Evolutionary conservation across 1,140 invertebrate species (phyloP).

Genomic region (Lasioglossum baleicum): DNA sequence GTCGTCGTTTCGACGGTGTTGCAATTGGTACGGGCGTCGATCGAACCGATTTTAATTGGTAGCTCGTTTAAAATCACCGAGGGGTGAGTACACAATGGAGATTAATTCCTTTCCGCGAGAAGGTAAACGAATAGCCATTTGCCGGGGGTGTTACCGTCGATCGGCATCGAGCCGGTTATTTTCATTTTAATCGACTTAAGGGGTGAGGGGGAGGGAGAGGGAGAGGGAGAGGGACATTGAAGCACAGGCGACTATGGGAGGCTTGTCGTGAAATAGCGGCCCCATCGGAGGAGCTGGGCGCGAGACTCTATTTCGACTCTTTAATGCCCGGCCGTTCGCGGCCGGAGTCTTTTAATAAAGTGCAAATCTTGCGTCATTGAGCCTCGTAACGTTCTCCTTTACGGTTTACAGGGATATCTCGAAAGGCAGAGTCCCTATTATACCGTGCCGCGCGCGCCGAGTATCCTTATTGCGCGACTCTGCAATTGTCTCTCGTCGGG

Average conservation of each 20-base stretch:
- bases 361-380: constrained; percentile 60
- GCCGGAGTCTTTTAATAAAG: constrained; percentile 59
- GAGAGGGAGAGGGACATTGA: background rate
- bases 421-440: constrained; percentile 22
- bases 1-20: background rate
- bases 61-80: constrained; percentile 22
- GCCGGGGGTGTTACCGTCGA: constrained; percentile 13
- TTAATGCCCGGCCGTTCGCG: constrained; percentile 30
- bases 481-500: constrained; percentile 45
- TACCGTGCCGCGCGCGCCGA: constrained; percentile 1
- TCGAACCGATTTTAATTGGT: constrained; percentile 42
- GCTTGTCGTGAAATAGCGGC: background rate
- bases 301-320: constrained; percentile 26
- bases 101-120: constrained; percentile 38
- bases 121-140: constrained; percentile 41
- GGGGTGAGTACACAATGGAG: constrained; percentile 1
- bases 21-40: constrained; percentile 24
- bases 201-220: background rate
- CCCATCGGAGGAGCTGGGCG: background rate
- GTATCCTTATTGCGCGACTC: constrained; percentile 52
- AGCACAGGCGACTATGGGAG: background rate
- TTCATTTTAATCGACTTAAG: constrained; percentile 34
- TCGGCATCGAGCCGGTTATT: constrained; percentile 29
- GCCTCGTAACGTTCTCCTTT: constrained; percentile 48
- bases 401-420: constrained; percentile 32